Evolutionary conservation across 2,113 vertebrate species (phyloP), one percentile per base, ranked within the genome.

Genomic region (Tamias sibiricus): DNA sequence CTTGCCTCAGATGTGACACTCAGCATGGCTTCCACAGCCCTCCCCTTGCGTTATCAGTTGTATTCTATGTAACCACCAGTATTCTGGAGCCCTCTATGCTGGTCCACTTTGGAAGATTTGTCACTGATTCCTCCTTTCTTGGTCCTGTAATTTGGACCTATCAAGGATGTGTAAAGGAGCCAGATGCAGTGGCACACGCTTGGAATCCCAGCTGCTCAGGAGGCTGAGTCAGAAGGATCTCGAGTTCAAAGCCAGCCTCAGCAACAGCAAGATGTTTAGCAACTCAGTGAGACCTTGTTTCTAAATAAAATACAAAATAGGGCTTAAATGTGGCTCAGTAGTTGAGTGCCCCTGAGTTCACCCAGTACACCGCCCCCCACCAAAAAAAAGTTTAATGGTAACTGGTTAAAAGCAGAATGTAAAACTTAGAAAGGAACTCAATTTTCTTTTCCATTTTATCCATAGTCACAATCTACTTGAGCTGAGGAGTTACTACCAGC

Each of bases 91-190:
- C 13, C 22, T 57, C 17, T 44, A 42, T 13, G 8, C 7, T 12
- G 16, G 17, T 71, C 14, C 59, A 8, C 80, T 87, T 77, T 7
- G 30, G 16, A 13, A 22, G 8, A 44, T 52, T 62, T 57, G 76
- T 49, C 13, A 66, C 28, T 89, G n/a, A 2, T 69, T 77, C 17
- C 26, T 93, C 66, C 49, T 88, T 8, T 75, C 42, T 76, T 81
- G 11, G 19, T 32, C 80, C 49, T 88, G 9, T 72, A 1, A 69
- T 66, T 32, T 96, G 84, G 96, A 86, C n/a, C 35, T 17, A 7
- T 72, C 0, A 42, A 47, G 35, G 66, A 83, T 42, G n/a, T 93
- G 62, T 40, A 49, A 49, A 49, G 47, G 47, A 49, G 47, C 47
- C 13, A 2, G 47, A 12, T 49, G 47, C 47, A 0, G 47, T 49